These are phyloP conservation scores for Gallinago solitaria DNA, from an alignment of 2,797 vertebrate genomes.

Conservation along the genomic window DNA sequence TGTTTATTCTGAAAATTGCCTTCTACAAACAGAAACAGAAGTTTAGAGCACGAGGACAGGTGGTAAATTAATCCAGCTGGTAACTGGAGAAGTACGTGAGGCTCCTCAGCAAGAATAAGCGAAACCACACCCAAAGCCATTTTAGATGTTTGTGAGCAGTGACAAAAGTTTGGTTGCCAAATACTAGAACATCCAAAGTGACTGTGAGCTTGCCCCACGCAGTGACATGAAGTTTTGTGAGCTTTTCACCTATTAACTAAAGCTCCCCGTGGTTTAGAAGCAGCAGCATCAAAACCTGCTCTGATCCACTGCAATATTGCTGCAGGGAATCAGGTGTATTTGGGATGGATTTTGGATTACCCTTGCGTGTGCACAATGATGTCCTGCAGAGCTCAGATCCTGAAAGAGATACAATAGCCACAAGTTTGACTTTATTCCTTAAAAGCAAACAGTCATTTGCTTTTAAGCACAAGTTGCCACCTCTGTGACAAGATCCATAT, in stretches of 20 bases:
- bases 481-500: background rate
- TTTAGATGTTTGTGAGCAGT: background rate
- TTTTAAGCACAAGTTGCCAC: background rate
- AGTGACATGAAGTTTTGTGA: background rate
- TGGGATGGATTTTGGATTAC: background rate
- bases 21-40: slow-evolving; percentile 7
- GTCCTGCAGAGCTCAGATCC: background rate
- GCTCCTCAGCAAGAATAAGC: background rate
- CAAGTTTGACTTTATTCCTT: background rate
- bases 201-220: background rate
- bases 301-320: background rate
- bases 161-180: background rate
- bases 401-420: background rate
- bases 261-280: background rate
- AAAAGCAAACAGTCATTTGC: background rate
- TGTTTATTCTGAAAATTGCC: slow-evolving; percentile 16
- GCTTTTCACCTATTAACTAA: background rate
- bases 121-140: background rate
- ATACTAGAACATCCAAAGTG: background rate
- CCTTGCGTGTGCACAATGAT: fast-evolving
- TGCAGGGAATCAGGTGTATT: background rate
- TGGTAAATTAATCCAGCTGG: slow-evolving; percentile 2
- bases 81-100: background rate
- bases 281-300: background rate
- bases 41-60: background rate